Evolutionary conservation across 1,140 invertebrate species (phyloP), one percentile per base, ranked within the genome.

Genomic region (Papilio polytes): DNA sequence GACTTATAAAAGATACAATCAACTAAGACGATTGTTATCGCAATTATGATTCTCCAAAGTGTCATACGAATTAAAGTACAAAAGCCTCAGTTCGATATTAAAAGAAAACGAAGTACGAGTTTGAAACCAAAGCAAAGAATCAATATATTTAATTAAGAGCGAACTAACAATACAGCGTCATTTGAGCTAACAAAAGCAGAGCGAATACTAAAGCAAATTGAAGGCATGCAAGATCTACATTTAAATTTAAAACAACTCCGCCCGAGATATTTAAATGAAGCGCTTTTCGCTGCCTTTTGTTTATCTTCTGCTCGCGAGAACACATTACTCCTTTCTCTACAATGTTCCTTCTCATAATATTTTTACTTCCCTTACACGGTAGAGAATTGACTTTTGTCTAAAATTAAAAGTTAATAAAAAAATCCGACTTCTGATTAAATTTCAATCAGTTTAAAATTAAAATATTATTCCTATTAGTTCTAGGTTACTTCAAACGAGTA

Each of bases 191-290:
- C 63, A 70, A 70, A 70, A 70, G 63, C 63, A 70, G 26, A 36
- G 26, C 20, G 56, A 31, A 7, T 13, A 31, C 63, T 70, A 70
- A 70, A 70, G 63, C 13, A 70, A 70, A 70, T 31, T 31, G 26
- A 70, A 70, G 26, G 22, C 63, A 70, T 70, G 26, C 63, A 70
- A 36, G 26, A 70, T 70, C 22, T 70, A 70, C 63, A 70, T 70
- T 70, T 70, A 70, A 70, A 70, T 70, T 70, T 70, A 70, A 70
- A 70, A 70, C 12, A 70, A 70, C 63, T 70, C 63, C 22, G 26
- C 31, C 63, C 26, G 12, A 31, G 63, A 70, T 70, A 70, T 70
- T 70, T 70, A 70, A 70, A 70, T 70, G 63, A 70, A 70, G 63
- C 63, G 63, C 63, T 70, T 70, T 70, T 31, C 63, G 22, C 15